Conservation (phyloP, 2,797 vertebrate species). For the Mycteria americana region DNA sequence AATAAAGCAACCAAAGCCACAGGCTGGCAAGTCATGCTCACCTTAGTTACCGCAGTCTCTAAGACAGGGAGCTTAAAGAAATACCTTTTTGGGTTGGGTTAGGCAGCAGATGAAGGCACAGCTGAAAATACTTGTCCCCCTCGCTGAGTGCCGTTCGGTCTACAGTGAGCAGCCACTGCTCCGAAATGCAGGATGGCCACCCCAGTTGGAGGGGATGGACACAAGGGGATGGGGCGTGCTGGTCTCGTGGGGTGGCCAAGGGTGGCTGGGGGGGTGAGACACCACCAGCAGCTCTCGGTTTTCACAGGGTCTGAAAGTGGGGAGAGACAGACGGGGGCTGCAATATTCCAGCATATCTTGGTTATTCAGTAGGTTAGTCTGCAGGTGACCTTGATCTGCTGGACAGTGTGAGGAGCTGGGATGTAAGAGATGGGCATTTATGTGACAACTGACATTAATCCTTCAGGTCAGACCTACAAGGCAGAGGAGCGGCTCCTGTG, state of each 20-base stretch:
- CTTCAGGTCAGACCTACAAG: not conserved
- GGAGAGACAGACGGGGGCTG: not conserved
- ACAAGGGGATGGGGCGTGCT: not conserved
- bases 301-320: not conserved
- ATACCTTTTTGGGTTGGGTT: not conserved
- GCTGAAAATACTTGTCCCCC: not conserved
- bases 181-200: fast-evolving
- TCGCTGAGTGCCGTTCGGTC: fast-evolving
- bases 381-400: not conserved
- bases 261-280: not conserved
- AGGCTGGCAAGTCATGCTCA: not conserved
- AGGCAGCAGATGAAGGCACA: not conserved
- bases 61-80: not conserved
- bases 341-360: not conserved
- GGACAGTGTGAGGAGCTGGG: not conserved
- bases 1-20: not conserved
- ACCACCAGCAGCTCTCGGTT: not conserved
- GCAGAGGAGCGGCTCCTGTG: not conserved
- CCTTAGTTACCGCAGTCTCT: not conserved
- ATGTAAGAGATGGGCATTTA: not conserved
- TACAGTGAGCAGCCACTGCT: fast-evolving
- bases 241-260: fast-evolving
- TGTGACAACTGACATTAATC: not conserved
- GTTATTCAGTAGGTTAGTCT: not conserved
- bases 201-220: not conserved